Conservation (phyloP, 2,113 vertebrate genomes). For the Taurulus bubalis region DNA sequence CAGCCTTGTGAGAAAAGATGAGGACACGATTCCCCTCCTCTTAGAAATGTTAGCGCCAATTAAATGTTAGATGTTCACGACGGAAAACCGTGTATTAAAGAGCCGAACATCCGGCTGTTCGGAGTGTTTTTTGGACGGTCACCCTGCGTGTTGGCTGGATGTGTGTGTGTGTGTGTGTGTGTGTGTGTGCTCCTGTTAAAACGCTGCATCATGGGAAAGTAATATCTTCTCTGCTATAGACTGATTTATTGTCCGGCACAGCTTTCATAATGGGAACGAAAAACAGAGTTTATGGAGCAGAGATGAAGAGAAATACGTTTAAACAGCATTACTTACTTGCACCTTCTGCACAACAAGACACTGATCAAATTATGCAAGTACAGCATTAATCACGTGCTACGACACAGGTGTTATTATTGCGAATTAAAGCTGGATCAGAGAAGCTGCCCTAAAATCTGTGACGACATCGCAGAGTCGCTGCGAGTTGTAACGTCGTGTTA, state of each 20-base stretch:
- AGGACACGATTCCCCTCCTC: too few relatives aligned
- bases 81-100: too few relatives aligned
- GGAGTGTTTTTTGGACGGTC: too few relatives aligned
- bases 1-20: too few relatives aligned
- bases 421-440: slow-evolving; percentile 43
- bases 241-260: slow-evolving; percentile 61
- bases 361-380: slow-evolving; percentile 51
- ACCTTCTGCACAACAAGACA: slow-evolving; percentile 55
- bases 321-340: slow-evolving; percentile 45
- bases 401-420: slow-evolving; percentile 44
- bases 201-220: slow-evolving; percentile 5
- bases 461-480: background rate
- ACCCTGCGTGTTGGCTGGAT: too few relatives aligned
- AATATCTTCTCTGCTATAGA: slow-evolving; percentile 37
- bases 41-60: too few relatives aligned
- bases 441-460: slow-evolving; percentile 23
- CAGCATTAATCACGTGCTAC: slow-evolving; percentile 30
- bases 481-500: background rate
- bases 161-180: too few relatives aligned
- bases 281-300: slow-evolving; percentile 52
- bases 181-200: background rate
- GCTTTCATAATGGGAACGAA: slow-evolving; percentile 60
- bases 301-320: slow-evolving; percentile 55
- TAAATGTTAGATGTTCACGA: too few relatives aligned
- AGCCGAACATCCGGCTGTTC: too few relatives aligned